Conservation (phyloP, 1,140 invertebrate species). For the Vanessa tameamea region DNA sequence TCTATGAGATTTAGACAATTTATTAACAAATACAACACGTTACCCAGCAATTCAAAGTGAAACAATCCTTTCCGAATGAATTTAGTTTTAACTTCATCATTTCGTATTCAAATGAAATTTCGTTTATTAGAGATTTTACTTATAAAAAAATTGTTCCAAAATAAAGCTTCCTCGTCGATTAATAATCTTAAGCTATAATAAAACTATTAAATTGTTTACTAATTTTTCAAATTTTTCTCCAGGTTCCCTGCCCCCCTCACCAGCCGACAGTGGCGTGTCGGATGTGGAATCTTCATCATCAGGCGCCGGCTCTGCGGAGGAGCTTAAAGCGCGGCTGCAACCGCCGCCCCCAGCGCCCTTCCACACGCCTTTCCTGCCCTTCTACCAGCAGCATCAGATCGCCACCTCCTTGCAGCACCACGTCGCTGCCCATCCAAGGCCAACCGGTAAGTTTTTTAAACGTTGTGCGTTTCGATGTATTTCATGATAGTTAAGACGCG, state of each 20-base stretch:
- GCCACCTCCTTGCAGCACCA: slow-evolving; percentile 73
- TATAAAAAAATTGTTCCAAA: too few species aligned
- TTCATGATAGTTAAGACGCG: too few species aligned
- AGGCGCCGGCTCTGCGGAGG: slow-evolving; percentile 93
- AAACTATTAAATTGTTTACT: too few species aligned
- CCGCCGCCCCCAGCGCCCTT: slow-evolving; percentile 72
- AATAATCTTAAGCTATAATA: too few species aligned
- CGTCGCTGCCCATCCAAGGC: slow-evolving; percentile 67
- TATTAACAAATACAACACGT: neutral
- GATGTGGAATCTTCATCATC: slow-evolving; percentile 97
- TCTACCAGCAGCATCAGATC: slow-evolving; percentile 78
- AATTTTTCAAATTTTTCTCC: slow-evolving; percentile 23
- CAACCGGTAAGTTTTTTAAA: slow-evolving; percentile 56
- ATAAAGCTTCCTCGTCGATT: too few species aligned
- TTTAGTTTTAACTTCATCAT: neutral
- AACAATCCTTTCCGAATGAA: neutral
- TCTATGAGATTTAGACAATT: neutral
- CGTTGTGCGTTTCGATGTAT: too few species aligned
- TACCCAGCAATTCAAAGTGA: neutral
- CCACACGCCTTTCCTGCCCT: slow-evolving; percentile 76
- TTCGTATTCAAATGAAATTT: too few species aligned
- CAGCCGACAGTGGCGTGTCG: slow-evolving; percentile 97
- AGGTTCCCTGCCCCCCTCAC: slow-evolving; percentile 97
- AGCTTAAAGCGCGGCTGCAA: slow-evolving; percentile 90
- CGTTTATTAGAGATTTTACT: too few species aligned